phyloP scores from a whole-genome alignment of 2,888 invertebrate genomes.

The Caenorhabditis imperialis region DNA sequence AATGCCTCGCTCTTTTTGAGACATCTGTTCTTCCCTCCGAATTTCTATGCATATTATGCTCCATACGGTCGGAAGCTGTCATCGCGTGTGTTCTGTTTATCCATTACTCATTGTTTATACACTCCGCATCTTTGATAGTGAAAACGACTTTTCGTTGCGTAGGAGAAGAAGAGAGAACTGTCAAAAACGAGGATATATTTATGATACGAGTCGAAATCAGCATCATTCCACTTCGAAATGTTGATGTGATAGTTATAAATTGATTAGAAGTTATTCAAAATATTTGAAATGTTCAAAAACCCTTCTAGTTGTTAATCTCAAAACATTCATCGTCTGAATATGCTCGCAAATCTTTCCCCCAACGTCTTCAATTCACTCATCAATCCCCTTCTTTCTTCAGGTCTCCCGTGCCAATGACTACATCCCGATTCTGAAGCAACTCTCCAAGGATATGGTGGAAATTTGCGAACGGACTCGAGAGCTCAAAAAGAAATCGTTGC shows the following conservation, averaged over 20 bases:
- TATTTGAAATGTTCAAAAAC: no score
- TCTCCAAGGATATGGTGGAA: slow-evolving; percentile 54
- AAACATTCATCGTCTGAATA: no score
- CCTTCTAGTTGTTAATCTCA: no score
- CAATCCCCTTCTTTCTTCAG: slow-evolving; percentile 15
- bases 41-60: slow-evolving; percentile 11
- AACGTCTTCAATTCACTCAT: slow-evolving; percentile 1
- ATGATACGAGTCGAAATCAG: no score
- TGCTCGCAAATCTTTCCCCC: background rate
- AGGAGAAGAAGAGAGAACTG: background rate
- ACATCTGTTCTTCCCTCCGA: no score
- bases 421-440: slow-evolving; percentile 42
- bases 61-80: slow-evolving; percentile 35
- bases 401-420: slow-evolving; percentile 40
- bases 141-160: slow-evolving; percentile 9
- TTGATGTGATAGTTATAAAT: slow-evolving; percentile 31
- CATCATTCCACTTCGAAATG: no score
- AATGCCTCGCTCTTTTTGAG: no score
- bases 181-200: no score
- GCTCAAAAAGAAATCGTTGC: slow-evolving; percentile 23
- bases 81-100: slow-evolving; percentile 26
- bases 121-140: slow-evolving; percentile 4
- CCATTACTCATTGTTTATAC: slow-evolving; percentile 48
- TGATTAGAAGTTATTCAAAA: no score
- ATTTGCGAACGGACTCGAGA: slow-evolving; percentile 45